Percentiles rank a stretch among this genome's conserved stretches.
Conservation (phyloP, 2,888 invertebrate genomes). For the Zaprionus obscuricornis region DNA sequence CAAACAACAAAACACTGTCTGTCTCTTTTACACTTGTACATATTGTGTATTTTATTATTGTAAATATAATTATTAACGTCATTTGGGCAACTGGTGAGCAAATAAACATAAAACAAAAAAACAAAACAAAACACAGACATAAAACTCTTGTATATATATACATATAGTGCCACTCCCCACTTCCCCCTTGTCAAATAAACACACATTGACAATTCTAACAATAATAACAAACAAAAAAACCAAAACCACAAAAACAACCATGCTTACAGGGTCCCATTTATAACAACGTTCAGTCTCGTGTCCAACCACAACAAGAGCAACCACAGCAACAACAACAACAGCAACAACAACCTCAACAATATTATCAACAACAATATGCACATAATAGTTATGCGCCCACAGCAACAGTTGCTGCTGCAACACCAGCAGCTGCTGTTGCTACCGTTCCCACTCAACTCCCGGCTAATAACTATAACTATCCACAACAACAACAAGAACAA, state of each 20-base stretch:
- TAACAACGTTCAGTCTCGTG: slow-evolving; percentile 73
- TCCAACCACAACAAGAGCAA: slow-evolving; percentile 36
- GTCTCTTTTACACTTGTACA: slow-evolving; percentile 25
- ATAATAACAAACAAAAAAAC: slow-evolving; percentile 8
- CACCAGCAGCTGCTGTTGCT: slow-evolving; percentile 41
- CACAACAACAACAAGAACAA: slow-evolving; percentile 40
- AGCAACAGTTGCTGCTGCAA: slow-evolving; percentile 38
- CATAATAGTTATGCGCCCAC: slow-evolving; percentile 39
- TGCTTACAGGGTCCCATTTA: slow-evolving; percentile 78
- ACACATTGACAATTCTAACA: slow-evolving; percentile 11
- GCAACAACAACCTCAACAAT: slow-evolving; percentile 34
- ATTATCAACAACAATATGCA: slow-evolving; percentile 42
- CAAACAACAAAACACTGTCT: neutral
- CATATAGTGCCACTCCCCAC: neutral
- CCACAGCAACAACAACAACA: slow-evolving; percentile 24
- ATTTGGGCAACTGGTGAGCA: slow-evolving; percentile 55
- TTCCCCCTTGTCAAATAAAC: too few species aligned
- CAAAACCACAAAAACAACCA: slow-evolving; percentile 15
- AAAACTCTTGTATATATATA: slow-evolving; percentile 31
- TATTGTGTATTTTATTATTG: slow-evolving; percentile 41
- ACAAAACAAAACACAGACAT: too few species aligned
- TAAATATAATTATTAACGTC: slow-evolving; percentile 64
- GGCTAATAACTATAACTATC: slow-evolving; percentile 58
- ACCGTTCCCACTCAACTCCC: too few species aligned
- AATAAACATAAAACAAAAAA: slow-evolving; percentile 20